Percentiles rank a stretch among this genome's conserved stretches.
Conservation (phyloP, 2,113 vertebrate species). For the Cynoglossus semilaevis region DNA sequence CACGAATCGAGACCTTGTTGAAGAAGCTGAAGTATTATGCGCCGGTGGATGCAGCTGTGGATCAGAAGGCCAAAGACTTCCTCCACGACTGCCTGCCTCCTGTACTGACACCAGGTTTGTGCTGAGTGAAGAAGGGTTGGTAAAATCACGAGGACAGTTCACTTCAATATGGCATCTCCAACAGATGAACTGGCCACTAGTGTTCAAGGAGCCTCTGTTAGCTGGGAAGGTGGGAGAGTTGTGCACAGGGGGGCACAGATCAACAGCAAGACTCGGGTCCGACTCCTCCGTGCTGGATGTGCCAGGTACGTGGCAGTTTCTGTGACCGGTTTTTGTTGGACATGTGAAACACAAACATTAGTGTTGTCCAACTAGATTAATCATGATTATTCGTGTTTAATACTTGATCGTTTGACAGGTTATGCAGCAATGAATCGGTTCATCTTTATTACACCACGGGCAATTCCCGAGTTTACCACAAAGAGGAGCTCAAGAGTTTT, state of each 20-base stretch:
- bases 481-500: slow-evolving; percentile 87
- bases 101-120: slow-evolving; percentile 74
- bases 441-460: slow-evolving; percentile 86
- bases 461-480: slow-evolving; percentile 94
- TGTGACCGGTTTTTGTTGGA: too few relatives aligned
- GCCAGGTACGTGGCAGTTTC: slow-evolving; percentile 62
- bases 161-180: neutral
- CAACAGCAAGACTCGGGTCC: slow-evolving; percentile 80
- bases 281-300: slow-evolving; percentile 82
- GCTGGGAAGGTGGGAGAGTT: slow-evolving; percentile 79
- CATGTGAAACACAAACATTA: too few relatives aligned
- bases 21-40: slow-evolving; percentile 82
- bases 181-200: slow-evolving; percentile 82
- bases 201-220: slow-evolving; percentile 80
- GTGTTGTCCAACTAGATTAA: neutral
- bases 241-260: slow-evolving; percentile 69
- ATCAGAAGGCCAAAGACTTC: slow-evolving; percentile 89
- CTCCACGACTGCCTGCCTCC: slow-evolving; percentile 94
- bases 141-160: neutral
- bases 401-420: slow-evolving; percentile 60
- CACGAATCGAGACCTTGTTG: slow-evolving; percentile 79
- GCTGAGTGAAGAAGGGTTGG: too few relatives aligned
- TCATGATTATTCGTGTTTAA: too few relatives aligned
- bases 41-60: slow-evolving; percentile 90
- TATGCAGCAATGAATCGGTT: slow-evolving; percentile 85